phyloP scores from a whole-genome alignment of 92 coral and sea anemone genomes.

The Epizoanthus illoricatus region DNA sequence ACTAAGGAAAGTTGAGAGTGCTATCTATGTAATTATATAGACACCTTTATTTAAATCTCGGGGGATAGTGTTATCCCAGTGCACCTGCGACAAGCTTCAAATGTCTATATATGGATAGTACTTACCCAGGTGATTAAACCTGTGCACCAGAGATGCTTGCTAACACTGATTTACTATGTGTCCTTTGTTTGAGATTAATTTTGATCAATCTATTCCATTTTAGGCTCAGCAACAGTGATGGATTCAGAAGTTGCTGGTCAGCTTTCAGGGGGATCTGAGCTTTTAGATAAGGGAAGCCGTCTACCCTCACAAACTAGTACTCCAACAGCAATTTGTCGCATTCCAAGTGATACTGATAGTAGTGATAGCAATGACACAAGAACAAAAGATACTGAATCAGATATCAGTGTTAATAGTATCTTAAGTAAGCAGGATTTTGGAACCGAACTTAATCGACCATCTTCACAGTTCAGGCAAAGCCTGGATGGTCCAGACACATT shows the following conservation, averaged over 20 bases:
- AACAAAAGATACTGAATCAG: slow-evolving; percentile 37
- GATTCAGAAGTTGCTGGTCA: slow-evolving; percentile 77
- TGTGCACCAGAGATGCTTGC: too few species aligned
- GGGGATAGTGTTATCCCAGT: too few species aligned
- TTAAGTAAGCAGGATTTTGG: slow-evolving; percentile 38
- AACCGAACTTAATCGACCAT: slow-evolving; percentile 49
- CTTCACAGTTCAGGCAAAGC: slow-evolving; percentile 47
- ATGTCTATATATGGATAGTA: too few species aligned
- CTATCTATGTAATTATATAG: too few species aligned
- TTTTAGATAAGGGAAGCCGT: slow-evolving; percentile 8
- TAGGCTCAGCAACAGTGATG: slow-evolving; percentile 69
- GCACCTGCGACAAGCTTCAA: too few species aligned
- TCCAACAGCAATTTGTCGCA: slow-evolving; percentile 12
- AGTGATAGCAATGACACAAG: slow-evolving; percentile 48
- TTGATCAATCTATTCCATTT: not conserved
- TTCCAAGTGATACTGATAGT: slow-evolving; percentile 38
- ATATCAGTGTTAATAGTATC: slow-evolving; percentile 44
- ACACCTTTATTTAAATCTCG: too few species aligned
- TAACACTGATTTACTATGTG: not conserved
- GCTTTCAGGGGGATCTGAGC: slow-evolving; percentile 25
- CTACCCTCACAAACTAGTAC: not conserved
- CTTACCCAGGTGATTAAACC: too few species aligned
- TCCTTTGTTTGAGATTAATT: not conserved
- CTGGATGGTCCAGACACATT: slow-evolving; percentile 26
- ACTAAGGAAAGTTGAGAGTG: too few species aligned